phyloP scores from a whole-genome alignment of 2,888 invertebrate genomes.

The Erannis defoliaria region DNA sequence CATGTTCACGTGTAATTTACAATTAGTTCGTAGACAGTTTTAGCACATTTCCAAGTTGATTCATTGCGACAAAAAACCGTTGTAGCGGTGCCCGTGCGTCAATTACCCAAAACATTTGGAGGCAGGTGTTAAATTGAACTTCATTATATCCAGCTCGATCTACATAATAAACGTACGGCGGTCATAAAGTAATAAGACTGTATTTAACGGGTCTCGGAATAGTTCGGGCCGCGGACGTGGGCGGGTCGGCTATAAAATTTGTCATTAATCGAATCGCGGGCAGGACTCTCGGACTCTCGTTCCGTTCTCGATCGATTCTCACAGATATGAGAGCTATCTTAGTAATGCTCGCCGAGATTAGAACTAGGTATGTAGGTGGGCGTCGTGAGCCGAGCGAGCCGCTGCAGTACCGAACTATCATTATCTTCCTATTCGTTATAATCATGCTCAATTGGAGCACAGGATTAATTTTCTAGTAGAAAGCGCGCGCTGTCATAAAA shows the following conservation, averaged over 20 bases:
- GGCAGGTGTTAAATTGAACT: slow-evolving; percentile 33
- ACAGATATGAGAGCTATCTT: slow-evolving; percentile 25
- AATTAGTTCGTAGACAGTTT: slow-evolving; percentile 3
- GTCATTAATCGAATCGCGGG: slow-evolving; percentile 38
- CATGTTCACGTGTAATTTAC: not conserved
- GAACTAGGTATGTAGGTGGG: slow-evolving; percentile 34
- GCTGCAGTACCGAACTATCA: slow-evolving; percentile 41
- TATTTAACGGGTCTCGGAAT: slow-evolving; percentile 36
- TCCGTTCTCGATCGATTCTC: slow-evolving; percentile 34
- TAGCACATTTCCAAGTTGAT: slow-evolving; percentile 16
- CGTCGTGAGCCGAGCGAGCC: slow-evolving; percentile 38
- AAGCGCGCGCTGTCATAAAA: slow-evolving; percentile 29
- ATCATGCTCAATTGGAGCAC: slow-evolving; percentile 50
- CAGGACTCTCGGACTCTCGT: slow-evolving; percentile 30
- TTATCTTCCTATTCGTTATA: slow-evolving; percentile 49
- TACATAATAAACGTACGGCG: slow-evolving; percentile 33
- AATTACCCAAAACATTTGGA: slow-evolving; percentile 21
- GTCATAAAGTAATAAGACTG: slow-evolving; percentile 41
- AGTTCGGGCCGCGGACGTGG: slow-evolving; percentile 33
- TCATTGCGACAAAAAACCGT: slow-evolving; percentile 21
- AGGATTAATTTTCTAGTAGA: slow-evolving; percentile 44
- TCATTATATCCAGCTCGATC: slow-evolving; percentile 28
- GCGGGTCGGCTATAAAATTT: slow-evolving; percentile 37
- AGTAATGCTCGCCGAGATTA: slow-evolving; percentile 27
- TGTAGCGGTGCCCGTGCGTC: slow-evolving; percentile 30